Conservation (phyloP, 2,797 vertebrate species). For the Myotis pilosus region DNA sequence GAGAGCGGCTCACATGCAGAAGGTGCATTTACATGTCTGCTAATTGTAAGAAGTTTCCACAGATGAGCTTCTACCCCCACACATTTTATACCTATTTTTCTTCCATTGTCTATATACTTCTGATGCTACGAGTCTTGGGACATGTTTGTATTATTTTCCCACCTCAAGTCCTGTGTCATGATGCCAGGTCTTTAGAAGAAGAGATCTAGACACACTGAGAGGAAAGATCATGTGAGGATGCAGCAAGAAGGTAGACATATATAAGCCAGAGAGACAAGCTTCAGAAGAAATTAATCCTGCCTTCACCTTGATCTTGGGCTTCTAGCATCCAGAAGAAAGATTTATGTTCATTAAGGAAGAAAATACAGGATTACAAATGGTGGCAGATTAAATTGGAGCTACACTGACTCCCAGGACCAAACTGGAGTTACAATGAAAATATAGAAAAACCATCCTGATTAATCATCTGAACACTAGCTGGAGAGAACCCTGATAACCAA, state of each 20-base stretch:
- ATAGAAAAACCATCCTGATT: no score
- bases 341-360: no score
- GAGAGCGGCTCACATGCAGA: no score
- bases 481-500: no score
- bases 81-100: background rate
- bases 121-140: background rate
- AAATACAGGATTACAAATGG: no score
- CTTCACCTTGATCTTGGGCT: no score
- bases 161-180: background rate
- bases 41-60: background rate
- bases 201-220: background rate
- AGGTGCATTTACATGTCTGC: background rate
- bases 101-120: background rate
- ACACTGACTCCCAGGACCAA: no score
- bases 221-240: background rate
- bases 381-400: no score
- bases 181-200: background rate
- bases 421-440: no score
- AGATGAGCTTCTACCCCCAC: background rate
- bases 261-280: background rate
- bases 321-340: no score
- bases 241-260: no score
- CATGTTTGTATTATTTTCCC: background rate
- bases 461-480: no score
- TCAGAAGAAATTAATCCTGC: background rate